Base-by-base conservation (phyloP, 2,888 invertebrate species). In the Miltochrista miniata region DNA sequence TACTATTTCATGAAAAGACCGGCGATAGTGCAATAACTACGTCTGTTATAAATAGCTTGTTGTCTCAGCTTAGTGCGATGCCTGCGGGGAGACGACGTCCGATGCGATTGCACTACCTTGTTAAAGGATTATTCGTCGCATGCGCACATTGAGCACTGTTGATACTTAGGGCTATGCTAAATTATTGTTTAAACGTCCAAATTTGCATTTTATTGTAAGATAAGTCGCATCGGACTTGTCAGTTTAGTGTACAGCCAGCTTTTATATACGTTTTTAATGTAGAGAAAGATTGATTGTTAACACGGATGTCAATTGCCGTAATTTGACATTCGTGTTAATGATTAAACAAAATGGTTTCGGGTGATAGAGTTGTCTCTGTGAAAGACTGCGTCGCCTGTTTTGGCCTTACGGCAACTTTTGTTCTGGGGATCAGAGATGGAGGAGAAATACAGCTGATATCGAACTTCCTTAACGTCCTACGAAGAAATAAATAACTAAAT, bases 41-140 rank as follows among this genome's bases (percentile, higher is more conserved):
- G 46, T 54, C 61, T 51, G 59, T 61, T 62, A 64, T 63, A 56
- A 63, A 70, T 72, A 75, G 73, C 73, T 76, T 66, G 61, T 67
- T 64, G 63, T 61, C 61, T 58, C 70, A 54, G 68, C 63, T 61
- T 65, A 63, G 62, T 64, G 73, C 70, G 63, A 48, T 37, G 38
- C 37, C 48, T 48, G 46, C 41, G 46, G 30, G 37, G 53, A 33
- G 18, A 41, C 37, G 18, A 37, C 39, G 41, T 43, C 49, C 31
- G 35, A 24, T 38, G 18, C 47, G 47, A 47, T 11, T 9, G 24
- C 15, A 14, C 15, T 9, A 24, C 18, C 18, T 24, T 24, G 2
- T 24, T 24, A 2, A 4, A 24, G 18, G n/a, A n/a, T n/a, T n/a
- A 24, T 24, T 24, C 18, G 18, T 24, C 18, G 18, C 18, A 24